Evolutionary conservation across 2,888 invertebrate species (phyloP).

Genomic region (Matsumyia berberina): DNA sequence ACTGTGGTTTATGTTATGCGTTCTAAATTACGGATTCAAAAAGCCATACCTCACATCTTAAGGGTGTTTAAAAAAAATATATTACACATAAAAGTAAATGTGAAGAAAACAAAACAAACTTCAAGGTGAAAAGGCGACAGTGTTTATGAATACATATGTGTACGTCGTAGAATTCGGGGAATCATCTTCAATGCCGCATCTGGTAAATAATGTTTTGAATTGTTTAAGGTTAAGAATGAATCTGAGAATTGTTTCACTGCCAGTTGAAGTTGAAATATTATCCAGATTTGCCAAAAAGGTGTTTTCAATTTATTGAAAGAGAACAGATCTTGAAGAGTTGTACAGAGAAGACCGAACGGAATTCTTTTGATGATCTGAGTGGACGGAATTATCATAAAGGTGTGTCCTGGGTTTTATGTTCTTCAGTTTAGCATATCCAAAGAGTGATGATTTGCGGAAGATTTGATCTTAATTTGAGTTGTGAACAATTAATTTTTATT

Average conservation of each 20-base stretch:
- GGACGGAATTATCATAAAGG: slow-evolving; percentile 17
- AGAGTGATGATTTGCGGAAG: background rate
- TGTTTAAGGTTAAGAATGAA: slow-evolving; percentile 37
- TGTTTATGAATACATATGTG: no score
- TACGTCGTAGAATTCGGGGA: background rate
- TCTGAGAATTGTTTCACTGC: slow-evolving; percentile 38
- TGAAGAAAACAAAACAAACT: slow-evolving; percentile 29
- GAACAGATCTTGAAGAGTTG: background rate
- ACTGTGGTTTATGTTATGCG: no score
- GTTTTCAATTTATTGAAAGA: slow-evolving; percentile 34
- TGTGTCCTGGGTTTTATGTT: background rate
- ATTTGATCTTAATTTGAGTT: no score
- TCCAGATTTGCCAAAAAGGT: slow-evolving; percentile 25
- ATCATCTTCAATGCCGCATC: background rate
- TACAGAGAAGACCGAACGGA: no score
- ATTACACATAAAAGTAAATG: slow-evolving; percentile 27
- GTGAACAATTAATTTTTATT: no score
- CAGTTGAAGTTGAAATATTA: slow-evolving; percentile 33
- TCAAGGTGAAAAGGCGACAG: slow-evolving; percentile 64
- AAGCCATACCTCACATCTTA: no score
- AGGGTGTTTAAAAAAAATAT: background rate
- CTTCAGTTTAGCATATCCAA: background rate
- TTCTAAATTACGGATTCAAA: no score
- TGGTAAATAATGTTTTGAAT: slow-evolving; percentile 10
- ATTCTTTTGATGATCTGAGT: background rate